A percentile compares a stretch with the other conserved stretches of the same genome.
phyloP scores from a whole-genome alignment of 2,888 invertebrate genomes.

The Vesta saturnalis region DNA sequence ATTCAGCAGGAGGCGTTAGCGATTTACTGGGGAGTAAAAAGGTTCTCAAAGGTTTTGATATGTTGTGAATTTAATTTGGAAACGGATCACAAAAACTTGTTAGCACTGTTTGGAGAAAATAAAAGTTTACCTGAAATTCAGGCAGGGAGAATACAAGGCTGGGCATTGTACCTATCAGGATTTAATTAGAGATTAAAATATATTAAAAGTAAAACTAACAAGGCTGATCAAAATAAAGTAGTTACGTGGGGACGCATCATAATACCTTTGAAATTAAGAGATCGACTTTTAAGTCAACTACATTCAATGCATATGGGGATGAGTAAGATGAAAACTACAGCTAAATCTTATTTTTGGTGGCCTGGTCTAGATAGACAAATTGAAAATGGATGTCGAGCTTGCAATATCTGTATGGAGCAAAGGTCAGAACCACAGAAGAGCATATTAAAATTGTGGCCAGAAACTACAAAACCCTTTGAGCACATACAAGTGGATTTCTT shows the following conservation, averaged over 20 bases:
- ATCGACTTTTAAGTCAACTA: no score
- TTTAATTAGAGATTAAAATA: not conserved
- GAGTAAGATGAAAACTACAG: constrained; percentile 3
- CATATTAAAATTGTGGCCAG: constrained; percentile 24
- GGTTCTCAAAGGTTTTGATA: no score
- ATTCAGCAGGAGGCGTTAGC: no score
- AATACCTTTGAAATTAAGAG: no score
- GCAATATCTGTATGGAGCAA: constrained; percentile 8
- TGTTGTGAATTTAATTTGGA: no score
- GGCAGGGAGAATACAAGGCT: not conserved
- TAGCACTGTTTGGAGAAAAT: not conserved
- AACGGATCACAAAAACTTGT: no score
- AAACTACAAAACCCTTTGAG: constrained; percentile 21
- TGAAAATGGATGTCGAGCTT: constrained; percentile 29
- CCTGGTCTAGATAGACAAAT: constrained; percentile 36
- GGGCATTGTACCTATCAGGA: not conserved
- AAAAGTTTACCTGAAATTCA: not conserved
- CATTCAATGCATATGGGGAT: no score
- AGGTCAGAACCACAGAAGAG: constrained; percentile 26
- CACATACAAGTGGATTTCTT: constrained; percentile 40
- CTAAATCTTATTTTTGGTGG: constrained; percentile 29
- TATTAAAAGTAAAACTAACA: not conserved
- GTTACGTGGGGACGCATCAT: no score
- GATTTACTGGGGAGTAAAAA: no score
- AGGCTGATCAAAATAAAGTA: no score